These are phyloP conservation scores for Incurvaria masculella DNA, from an alignment of 2,888 invertebrate genomes.

Conservation along the genomic window DNA sequence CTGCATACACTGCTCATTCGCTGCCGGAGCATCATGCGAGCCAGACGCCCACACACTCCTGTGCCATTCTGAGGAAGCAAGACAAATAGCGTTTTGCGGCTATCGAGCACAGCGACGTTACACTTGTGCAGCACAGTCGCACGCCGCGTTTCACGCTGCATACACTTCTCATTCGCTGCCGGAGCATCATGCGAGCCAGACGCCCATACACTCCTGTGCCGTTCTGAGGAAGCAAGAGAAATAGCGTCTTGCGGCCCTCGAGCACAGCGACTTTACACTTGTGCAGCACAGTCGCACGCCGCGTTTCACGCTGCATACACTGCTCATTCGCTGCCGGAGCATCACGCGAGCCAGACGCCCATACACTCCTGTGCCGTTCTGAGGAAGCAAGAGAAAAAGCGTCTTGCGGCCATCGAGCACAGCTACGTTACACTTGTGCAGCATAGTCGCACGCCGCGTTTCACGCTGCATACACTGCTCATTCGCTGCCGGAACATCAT, in stretches of 20 bases:
- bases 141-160: slow-evolving; percentile 71
- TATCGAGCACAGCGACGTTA: slow-evolving; percentile 66
- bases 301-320: slow-evolving; percentile 67
- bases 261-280: slow-evolving; percentile 62
- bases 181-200: slow-evolving; percentile 64
- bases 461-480: slow-evolving; percentile 66
- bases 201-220: slow-evolving; percentile 72
- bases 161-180: slow-evolving; percentile 58
- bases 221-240: slow-evolving; percentile 49
- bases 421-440: neutral
- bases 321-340: slow-evolving; percentile 56
- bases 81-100: slow-evolving; percentile 72
- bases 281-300: slow-evolving; percentile 65
- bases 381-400: neutral
- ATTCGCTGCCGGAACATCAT: slow-evolving; percentile 61
- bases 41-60: slow-evolving; percentile 67
- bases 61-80: slow-evolving; percentile 61
- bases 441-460: slow-evolving; percentile 61
- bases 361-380: slow-evolving; percentile 76
- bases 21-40: slow-evolving; percentile 63
- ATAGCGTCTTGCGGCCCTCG: slow-evolving; percentile 72
- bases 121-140: slow-evolving; percentile 58
- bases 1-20: slow-evolving; percentile 62
- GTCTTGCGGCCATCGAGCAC: neutral
- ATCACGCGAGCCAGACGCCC: slow-evolving; percentile 66